A percentile compares a stretch with the other conserved stretches of the same genome.
These are phyloP conservation scores for Sericinus montela DNA, from an alignment of 2,888 invertebrate species.

Conservation along the genomic window DNA sequence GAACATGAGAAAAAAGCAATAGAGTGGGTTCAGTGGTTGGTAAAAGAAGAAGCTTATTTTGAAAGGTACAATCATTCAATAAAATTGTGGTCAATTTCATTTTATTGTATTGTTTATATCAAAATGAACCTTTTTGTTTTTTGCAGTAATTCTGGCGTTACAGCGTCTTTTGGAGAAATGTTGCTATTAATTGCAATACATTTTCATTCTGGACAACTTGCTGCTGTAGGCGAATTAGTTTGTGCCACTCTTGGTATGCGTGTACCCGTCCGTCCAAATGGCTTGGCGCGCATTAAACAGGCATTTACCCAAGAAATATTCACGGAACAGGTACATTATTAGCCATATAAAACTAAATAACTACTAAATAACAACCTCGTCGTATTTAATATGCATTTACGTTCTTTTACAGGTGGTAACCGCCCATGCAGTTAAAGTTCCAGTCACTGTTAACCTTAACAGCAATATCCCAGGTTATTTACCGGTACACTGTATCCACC, in stretches of 20 bases:
- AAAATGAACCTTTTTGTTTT: too few relatives aligned
- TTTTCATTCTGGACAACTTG: conserved; percentile 96
- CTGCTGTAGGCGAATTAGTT: conserved; percentile 95
- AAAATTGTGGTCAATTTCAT: too few relatives aligned
- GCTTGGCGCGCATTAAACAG: conserved; percentile 92
- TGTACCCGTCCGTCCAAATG: conserved; percentile 91
- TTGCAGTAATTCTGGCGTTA: conserved; percentile 86
- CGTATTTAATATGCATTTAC: neutral
- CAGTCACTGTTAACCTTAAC: conserved; percentile 93
- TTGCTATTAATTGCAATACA: conserved; percentile 96
- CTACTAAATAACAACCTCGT: neutral
- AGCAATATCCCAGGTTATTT: conserved; percentile 94
- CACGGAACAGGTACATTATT: conserved; percentile 88
- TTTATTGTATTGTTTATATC: too few relatives aligned
- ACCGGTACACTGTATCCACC: conserved; percentile 98
- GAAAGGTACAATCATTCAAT: too few relatives aligned
- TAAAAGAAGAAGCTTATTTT: conserved; percentile 93
- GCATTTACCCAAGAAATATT: conserved; percentile 98
- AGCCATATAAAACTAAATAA: neutral
- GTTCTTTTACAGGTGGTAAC: conserved; percentile 86
- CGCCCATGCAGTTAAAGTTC: conserved; percentile 96
- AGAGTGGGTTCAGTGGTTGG: conserved; percentile 96
- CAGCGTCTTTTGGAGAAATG: conserved; percentile 97
- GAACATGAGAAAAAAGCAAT: conserved; percentile 92
- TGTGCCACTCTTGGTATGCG: conserved; percentile 97